Evolutionary conservation across 2,797 vertebrate genomes (phyloP).

Genomic region (Syndactyla subalaris): DNA sequence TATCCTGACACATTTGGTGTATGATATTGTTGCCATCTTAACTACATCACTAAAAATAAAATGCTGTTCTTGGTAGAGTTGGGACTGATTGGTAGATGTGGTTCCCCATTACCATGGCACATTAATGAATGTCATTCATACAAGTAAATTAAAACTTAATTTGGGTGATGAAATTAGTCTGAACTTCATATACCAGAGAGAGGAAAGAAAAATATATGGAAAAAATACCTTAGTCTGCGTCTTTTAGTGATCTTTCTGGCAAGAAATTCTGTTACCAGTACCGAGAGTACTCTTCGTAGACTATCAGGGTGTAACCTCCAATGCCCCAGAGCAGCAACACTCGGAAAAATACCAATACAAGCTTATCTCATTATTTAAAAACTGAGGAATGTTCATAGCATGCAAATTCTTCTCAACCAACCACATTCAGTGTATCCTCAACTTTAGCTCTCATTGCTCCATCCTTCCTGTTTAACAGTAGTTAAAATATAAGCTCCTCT

Average conservation of each 20-base stretch:
- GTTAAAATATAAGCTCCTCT: not conserved
- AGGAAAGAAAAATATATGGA: not conserved
- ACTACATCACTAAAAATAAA: not conserved
- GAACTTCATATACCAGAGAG: not conserved
- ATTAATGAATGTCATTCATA: not conserved
- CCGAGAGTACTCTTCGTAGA: not conserved
- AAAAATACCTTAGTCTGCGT: not conserved
- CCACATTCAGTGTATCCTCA: accelerated
- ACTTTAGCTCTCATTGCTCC: not conserved
- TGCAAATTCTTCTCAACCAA: not conserved
- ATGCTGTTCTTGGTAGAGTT: not conserved
- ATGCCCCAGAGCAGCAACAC: not conserved
- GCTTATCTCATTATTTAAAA: not conserved
- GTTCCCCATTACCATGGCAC: not conserved
- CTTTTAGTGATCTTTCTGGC: not conserved
- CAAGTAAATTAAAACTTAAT: not conserved
- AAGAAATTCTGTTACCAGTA: not conserved
- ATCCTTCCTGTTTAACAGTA: not conserved
- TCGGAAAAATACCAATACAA: not conserved
- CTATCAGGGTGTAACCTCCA: not conserved
- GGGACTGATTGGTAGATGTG: not conserved
- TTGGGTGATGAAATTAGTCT: not conserved
- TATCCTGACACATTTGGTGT: not conserved
- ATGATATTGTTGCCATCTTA: not conserved
- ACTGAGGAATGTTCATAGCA: not conserved